Conservation (phyloP, 2,797 vertebrate species). For the Hydrophis major region DNA sequence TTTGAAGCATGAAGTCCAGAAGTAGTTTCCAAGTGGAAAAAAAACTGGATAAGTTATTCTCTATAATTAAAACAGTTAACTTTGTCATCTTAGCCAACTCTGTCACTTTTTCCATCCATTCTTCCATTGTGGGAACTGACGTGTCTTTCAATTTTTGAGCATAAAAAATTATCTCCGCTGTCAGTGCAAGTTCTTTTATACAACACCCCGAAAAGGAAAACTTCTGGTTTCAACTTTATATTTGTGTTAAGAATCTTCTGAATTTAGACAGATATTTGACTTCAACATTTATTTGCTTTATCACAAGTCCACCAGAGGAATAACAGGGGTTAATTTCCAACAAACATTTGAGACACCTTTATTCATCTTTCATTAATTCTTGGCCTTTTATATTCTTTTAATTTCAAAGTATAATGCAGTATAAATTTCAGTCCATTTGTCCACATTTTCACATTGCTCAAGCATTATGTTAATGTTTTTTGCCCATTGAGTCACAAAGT, state of each 20-base stretch:
- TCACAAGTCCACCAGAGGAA: not conserved
- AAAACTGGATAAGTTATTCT: not conserved
- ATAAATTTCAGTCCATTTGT: not conserved
- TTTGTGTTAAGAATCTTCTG: not conserved
- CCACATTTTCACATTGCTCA: not conserved
- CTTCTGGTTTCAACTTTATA: not conserved
- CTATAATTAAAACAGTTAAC: not conserved
- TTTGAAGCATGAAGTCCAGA: not conserved
- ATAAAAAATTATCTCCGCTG: not conserved
- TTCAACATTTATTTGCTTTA: not conserved
- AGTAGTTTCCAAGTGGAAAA: not conserved
- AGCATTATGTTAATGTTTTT: not conserved
- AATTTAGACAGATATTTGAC: not conserved
- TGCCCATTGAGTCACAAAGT: not conserved
- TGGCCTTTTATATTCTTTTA: not conserved
- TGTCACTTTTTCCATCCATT: not conserved
- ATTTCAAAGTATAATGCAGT: not conserved
- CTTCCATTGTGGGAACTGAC: not conserved
- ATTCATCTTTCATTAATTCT: not conserved
- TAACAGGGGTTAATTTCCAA: not conserved
- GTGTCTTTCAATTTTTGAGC: not conserved
- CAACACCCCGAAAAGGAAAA: not conserved
- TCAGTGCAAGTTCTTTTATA: not conserved
- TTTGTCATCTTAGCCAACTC: not conserved
- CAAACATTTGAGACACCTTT: not conserved